Percentiles rank a stretch among this genome's conserved stretches.
Conservation (phyloP, 2,113 vertebrate species). For the Glareola pratincola region DNA sequence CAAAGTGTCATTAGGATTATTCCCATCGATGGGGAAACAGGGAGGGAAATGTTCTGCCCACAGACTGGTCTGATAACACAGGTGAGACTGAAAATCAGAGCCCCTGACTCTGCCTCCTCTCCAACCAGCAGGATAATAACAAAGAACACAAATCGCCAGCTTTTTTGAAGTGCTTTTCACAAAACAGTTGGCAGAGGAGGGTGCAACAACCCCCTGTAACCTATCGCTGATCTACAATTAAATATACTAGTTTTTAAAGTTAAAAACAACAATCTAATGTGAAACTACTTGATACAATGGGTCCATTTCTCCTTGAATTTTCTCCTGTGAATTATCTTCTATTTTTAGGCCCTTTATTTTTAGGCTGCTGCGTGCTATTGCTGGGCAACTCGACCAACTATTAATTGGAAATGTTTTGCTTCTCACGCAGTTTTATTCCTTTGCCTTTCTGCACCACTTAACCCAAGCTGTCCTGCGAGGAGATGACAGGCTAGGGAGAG, state of each 20-base stretch:
- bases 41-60: neutral
- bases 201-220: neutral
- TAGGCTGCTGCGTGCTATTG: conserved; percentile 28
- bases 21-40: neutral
- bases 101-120: neutral
- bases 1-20: neutral
- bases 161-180: neutral
- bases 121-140: neutral
- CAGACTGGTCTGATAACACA: neutral
- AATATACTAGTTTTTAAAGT: neutral
- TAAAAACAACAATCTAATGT: neutral
- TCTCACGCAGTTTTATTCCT: conserved; percentile 2
- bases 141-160: neutral
- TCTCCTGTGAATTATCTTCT: conserved; percentile 48
- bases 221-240: neutral
- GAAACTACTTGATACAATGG: neutral
- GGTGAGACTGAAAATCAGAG: neutral
- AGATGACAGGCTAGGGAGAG: neutral
- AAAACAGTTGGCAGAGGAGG: neutral
- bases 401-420: conserved; percentile 34
- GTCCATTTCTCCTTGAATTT: conserved; percentile 52
- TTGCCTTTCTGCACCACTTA: neutral
- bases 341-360: conserved; percentile 63
- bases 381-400: conserved; percentile 15
- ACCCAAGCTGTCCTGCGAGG: neutral